Evolutionary conservation across 2,888 invertebrate genomes (phyloP).

Genomic region (Diarsia dahlii): DNA sequence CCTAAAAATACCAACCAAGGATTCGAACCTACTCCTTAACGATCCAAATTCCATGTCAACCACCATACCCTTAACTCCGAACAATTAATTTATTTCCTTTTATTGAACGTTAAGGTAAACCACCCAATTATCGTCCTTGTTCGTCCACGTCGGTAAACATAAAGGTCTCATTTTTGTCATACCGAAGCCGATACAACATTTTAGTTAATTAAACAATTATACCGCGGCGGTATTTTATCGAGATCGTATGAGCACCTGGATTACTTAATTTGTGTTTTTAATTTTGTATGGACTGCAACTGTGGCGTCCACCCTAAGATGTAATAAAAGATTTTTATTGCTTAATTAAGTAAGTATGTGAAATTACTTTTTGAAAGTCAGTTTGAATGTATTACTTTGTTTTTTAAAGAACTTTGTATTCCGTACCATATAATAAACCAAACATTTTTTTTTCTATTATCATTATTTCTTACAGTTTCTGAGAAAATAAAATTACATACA

Average conservation of each 20-base stretch:
- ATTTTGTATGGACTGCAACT: constrained; percentile 46
- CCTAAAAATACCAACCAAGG: background rate
- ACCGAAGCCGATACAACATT: constrained; percentile 50
- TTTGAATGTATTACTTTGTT: constrained; percentile 10
- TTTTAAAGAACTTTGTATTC: background rate
- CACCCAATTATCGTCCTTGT: constrained; percentile 53
- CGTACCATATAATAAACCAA: background rate
- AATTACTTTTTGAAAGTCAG: background rate
- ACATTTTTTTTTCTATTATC: background rate
- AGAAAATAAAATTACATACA: background rate
- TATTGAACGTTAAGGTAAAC: constrained; percentile 49
- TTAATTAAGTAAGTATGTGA: constrained; percentile 37
- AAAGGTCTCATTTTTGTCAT: constrained; percentile 59
- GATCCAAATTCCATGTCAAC: constrained; percentile 25
- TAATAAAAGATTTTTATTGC: constrained; percentile 53
- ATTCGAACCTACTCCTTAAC: constrained; percentile 26
- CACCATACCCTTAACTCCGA: constrained; percentile 4
- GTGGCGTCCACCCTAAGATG: constrained; percentile 35
- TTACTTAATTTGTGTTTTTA: constrained; percentile 53
- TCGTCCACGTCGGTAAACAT: constrained; percentile 43
- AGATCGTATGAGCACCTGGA: constrained; percentile 55
- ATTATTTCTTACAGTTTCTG: background rate
- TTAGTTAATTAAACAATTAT: constrained; percentile 63
- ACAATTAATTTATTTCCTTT: constrained; percentile 50
- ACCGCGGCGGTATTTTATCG: constrained; percentile 58